phyloP scores from a whole-genome alignment of 2,797 vertebrate species.

The Malurus leucopterus region DNA sequence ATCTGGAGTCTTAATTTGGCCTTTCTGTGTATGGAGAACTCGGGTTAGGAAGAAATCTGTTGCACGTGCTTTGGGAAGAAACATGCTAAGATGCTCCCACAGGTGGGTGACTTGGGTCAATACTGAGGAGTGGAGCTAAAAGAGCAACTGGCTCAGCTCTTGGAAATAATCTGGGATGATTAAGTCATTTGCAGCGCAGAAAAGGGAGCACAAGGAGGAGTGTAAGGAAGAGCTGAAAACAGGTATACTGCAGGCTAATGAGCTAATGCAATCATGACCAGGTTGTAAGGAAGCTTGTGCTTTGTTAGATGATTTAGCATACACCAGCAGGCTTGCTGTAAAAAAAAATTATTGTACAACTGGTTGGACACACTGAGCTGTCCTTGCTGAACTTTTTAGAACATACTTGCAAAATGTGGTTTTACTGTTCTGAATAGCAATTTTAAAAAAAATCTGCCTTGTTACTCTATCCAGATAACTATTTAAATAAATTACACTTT shows the following conservation, averaged over 20 bases:
- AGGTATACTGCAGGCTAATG: neutral
- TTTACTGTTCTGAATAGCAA: conserved; percentile 9
- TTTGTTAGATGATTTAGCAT: neutral
- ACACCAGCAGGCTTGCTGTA: neutral
- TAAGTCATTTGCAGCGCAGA: neutral
- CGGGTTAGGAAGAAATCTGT: neutral
- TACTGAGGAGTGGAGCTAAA: neutral
- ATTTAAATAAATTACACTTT: neutral
- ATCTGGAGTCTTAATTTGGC: neutral
- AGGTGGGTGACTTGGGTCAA: neutral
- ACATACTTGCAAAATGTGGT: neutral
- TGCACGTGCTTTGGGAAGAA: neutral
- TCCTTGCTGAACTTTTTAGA: conserved; percentile 1
- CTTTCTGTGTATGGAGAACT: neutral
- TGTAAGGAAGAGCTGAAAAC: neutral
- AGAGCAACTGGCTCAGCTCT: neutral
- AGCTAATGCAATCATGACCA: neutral
- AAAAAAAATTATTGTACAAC: neutral
- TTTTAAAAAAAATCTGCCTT: neutral
- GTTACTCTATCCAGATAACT: neutral
- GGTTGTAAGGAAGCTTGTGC: neutral
- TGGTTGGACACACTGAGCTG: neutral
- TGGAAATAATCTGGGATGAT: neutral
- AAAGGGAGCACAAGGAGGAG: neutral
- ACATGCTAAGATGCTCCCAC: neutral